phyloP scores from a whole-genome alignment of 1,140 invertebrate species.

The Arctopsyche grandis region DNA sequence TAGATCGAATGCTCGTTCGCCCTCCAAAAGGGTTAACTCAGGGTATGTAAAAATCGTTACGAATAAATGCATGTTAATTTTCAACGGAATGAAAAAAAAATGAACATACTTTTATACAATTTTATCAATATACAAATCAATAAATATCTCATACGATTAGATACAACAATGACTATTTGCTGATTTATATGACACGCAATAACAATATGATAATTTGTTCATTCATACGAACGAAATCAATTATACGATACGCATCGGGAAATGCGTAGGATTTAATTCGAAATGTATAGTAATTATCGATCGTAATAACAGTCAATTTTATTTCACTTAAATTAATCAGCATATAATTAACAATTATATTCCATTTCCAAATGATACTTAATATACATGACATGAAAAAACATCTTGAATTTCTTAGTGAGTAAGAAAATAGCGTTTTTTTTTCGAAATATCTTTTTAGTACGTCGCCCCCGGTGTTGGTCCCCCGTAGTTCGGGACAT shows the following conservation, averaged over 20 bases:
- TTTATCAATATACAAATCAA: too few species aligned
- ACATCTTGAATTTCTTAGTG: background rate
- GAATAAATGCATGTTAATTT: too few species aligned
- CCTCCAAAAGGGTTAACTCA: background rate
- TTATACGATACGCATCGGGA: background rate
- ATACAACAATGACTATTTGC: too few species aligned
- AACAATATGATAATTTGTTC: background rate
- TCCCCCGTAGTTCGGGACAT: background rate
- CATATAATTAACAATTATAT: background rate
- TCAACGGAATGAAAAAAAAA: too few species aligned
- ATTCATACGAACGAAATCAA: background rate
- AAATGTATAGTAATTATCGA: background rate
- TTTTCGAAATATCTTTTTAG: background rate
- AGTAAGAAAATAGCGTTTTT: background rate
- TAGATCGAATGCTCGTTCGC: constrained; percentile 24
- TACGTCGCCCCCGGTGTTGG: constrained; percentile 16
- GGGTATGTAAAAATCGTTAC: too few species aligned
- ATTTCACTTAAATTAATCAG: background rate
- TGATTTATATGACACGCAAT: background rate
- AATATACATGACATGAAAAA: background rate
- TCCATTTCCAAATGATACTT: background rate
- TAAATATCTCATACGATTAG: too few species aligned
- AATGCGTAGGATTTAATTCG: background rate
- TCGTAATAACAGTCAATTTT: background rate
- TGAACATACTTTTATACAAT: too few species aligned